Base-by-base conservation (phyloP, 2,888 invertebrate genomes). In the Leucophenga maculata region DNA sequence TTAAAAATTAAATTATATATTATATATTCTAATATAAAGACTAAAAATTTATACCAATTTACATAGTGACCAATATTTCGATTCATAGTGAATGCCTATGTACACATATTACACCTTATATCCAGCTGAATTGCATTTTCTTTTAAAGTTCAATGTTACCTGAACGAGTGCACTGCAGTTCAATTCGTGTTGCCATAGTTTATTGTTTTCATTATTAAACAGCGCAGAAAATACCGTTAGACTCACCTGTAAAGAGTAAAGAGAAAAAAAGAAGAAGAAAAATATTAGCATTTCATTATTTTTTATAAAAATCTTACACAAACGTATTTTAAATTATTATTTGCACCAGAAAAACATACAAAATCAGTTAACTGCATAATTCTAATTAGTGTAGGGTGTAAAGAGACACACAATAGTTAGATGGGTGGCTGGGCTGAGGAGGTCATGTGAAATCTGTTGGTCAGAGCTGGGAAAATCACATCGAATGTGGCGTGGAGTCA, bases 221-320 rank as follows among this genome's bases (percentile, higher is more conserved):
- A 31, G 22, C 9, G 39, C 22, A 67, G 11, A 46, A n/a, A 13
- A 26, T 66, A 72, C 75, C 77, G 79, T 80, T 79, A 81, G 20
- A 80, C 78, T 82, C 75, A 82, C 78, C 79, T 78, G 79, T 52
- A 76, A 74, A 31, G 67, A 71, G 79, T 52, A 76, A 74, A 31
- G 67, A 71, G 66, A 26, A 67, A 16, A 46, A 64, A 67, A 16
- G 64, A 67, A 67, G 52, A 52, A n/a, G 13, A 22, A 52, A 22
- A 22, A 16, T 16, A 52, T 48, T 65, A 70, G 77, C 76, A 81
- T 80, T 80, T 80, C 80, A 80, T 79, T 80, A 80, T 79, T 80
- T 81, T 48, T 16, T 6, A n/a, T 32, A 59, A 39, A 20, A 55
- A 11, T 20, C 14, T 20, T 20, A 1, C n/a, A n/a, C 6, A 3